Percentiles rank a stretch among this genome's conserved stretches.
phyloP scores from a whole-genome alignment of 2,888 invertebrate species.

The Lithophane semibrunnea region DNA sequence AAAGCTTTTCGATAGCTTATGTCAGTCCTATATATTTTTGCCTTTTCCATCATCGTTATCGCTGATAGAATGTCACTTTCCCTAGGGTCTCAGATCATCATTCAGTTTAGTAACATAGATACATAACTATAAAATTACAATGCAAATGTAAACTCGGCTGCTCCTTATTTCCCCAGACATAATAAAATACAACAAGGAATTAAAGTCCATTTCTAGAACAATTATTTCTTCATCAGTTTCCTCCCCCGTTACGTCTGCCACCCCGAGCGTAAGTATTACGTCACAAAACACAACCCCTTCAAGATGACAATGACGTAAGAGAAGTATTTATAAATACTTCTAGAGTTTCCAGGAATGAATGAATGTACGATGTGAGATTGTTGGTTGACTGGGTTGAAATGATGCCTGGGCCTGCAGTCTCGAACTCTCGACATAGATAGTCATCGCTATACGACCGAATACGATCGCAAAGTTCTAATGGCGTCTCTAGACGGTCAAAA shows the following conservation, averaged over 20 bases:
- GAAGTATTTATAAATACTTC: not conserved
- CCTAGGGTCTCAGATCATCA: not conserved
- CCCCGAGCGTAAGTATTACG: constrained; percentile 30
- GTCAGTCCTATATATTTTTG: no score
- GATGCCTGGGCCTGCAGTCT: not conserved
- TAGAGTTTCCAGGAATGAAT: not conserved
- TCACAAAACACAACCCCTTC: constrained; percentile 30
- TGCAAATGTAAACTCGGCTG: not conserved
- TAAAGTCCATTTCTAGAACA: constrained; percentile 4
- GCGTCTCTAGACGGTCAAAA: no score
- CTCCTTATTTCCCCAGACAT: not conserved
- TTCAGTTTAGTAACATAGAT: not conserved
- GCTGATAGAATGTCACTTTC: no score
- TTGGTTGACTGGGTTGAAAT: not conserved
- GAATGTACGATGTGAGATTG: not conserved
- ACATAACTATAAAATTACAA: not conserved
- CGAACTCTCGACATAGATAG: no score
- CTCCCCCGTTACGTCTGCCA: constrained; percentile 2
- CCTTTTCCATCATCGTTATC: no score
- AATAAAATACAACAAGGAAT: not conserved
- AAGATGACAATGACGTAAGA: constrained; percentile 27
- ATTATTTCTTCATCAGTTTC: constrained; percentile 18
- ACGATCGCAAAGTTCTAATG: no score
- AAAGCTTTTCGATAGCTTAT: no score
- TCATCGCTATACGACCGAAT: no score